A percentile compares a stretch with the other conserved stretches of the same genome.
Conservation (phyloP, 2,888 invertebrate species). For the Bombylius major region DNA sequence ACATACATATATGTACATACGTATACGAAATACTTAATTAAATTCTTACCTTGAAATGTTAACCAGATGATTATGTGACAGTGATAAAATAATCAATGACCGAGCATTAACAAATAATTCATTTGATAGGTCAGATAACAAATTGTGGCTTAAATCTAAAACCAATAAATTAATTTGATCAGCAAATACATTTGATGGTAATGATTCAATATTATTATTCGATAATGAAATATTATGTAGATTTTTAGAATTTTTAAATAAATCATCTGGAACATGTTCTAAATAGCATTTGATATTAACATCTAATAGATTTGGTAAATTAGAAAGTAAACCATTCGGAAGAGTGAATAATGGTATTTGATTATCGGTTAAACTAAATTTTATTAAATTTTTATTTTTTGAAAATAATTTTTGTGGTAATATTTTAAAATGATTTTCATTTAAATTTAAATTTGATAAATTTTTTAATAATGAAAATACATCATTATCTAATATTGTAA, state of each 20-base stretch:
- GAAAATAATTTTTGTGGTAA: slow-evolving; percentile 48
- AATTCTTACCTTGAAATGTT: slow-evolving; percentile 44
- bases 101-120: slow-evolving; percentile 44
- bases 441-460: slow-evolving; percentile 50
- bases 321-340: slow-evolving; percentile 46
- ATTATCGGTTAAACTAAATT: slow-evolving; percentile 45
- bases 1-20: too few species aligned
- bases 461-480: slow-evolving; percentile 49
- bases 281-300: slow-evolving; percentile 48
- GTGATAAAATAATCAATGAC: slow-evolving; percentile 45
- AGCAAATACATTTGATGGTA: slow-evolving; percentile 50
- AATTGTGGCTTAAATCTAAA: slow-evolving; percentile 54
- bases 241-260: slow-evolving; percentile 46
- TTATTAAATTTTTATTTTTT: slow-evolving; percentile 41
- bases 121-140: slow-evolving; percentile 44
- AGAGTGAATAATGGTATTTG: slow-evolving; percentile 44
- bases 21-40: too few species aligned
- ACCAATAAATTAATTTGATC: slow-evolving; percentile 47
- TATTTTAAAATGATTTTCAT: slow-evolving; percentile 49
- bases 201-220: slow-evolving; percentile 41
- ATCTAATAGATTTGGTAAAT: slow-evolving; percentile 43
- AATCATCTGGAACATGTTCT: slow-evolving; percentile 44
- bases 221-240: slow-evolving; percentile 49
- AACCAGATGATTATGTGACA: slow-evolving; percentile 51
- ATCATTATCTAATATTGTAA: slow-evolving; percentile 46